These are phyloP conservation scores for Sebastes kiyomatsui DNA, from an alignment of 2,797 vertebrate species.

Conservation along the genomic window DNA sequence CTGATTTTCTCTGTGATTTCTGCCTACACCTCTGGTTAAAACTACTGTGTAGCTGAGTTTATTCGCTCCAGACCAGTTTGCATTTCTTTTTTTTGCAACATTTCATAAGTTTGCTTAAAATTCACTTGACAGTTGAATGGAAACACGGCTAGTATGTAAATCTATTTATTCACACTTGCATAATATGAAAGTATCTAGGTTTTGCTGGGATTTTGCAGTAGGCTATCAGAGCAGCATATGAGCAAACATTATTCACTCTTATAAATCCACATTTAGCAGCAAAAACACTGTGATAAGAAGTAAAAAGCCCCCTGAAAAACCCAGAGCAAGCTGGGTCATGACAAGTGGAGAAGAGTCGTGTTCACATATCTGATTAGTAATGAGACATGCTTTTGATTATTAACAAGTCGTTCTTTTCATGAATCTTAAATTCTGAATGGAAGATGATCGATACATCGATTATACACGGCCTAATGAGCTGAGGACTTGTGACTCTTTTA, in stretches of 20 bases:
- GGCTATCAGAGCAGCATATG: background rate
- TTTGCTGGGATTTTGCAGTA: background rate
- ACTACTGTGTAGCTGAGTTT: no score
- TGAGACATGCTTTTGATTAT: background rate
- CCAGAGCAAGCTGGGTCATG: background rate
- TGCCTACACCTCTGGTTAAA: no score
- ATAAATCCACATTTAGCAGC: background rate
- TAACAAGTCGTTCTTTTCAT: conserved; percentile 14
- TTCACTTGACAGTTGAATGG: no score
- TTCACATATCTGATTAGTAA: conserved; percentile 34
- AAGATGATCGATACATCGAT: background rate
- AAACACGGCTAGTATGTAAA: no score
- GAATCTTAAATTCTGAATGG: background rate
- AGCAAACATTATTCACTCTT: background rate
- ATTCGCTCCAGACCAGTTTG: no score
- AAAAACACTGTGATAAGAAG: background rate
- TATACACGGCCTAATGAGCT: background rate
- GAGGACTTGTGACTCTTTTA: background rate
- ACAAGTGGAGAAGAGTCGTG: background rate
- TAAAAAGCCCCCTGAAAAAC: background rate
- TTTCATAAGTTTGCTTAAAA: no score
- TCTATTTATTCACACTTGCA: background rate
- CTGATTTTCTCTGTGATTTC: no score
- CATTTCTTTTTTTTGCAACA: no score
- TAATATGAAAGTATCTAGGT: background rate